Percentiles rank a stretch among this genome's conserved stretches.
Conservation (phyloP, 2,888 invertebrate genomes). For the Philopedon plagiatum region DNA sequence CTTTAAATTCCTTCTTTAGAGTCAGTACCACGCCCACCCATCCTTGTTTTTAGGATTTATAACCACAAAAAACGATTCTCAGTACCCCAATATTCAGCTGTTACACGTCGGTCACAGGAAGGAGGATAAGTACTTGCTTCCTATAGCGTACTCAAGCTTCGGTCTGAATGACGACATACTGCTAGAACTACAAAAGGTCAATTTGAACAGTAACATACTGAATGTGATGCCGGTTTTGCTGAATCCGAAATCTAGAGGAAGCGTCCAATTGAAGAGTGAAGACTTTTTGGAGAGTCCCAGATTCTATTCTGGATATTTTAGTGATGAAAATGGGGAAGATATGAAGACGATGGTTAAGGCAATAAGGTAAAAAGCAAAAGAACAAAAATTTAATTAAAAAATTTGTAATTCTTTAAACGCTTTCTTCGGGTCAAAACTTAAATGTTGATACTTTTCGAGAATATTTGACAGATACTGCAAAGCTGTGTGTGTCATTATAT, state of each 20-base stretch:
- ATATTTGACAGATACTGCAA: no score
- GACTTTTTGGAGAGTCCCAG: conserved; percentile 74
- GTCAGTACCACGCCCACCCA: background rate
- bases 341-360: conserved; percentile 70
- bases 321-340: conserved; percentile 71
- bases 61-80: conserved; percentile 67
- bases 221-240: conserved; percentile 52
- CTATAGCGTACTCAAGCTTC: conserved; percentile 45
- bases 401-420: no score
- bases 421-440: no score
- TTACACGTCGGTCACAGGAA: conserved; percentile 61
- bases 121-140: conserved; percentile 51
- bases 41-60: conserved; percentile 64
- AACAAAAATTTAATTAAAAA: no score
- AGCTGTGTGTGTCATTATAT: no score
- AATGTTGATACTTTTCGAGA: no score
- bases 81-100: conserved; percentile 71
- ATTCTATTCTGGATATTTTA: conserved; percentile 77
- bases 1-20: no score
- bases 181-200: conserved; percentile 42
- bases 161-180: conserved; percentile 60
- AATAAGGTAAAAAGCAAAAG: conserved; percentile 64
- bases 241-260: conserved; percentile 72
- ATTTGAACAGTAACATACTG: conserved; percentile 42
- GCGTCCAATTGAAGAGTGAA: conserved; percentile 70